phyloP scores from a whole-genome alignment of 2,797 vertebrate species.

The Chiloscyllium punctatum region DNA sequence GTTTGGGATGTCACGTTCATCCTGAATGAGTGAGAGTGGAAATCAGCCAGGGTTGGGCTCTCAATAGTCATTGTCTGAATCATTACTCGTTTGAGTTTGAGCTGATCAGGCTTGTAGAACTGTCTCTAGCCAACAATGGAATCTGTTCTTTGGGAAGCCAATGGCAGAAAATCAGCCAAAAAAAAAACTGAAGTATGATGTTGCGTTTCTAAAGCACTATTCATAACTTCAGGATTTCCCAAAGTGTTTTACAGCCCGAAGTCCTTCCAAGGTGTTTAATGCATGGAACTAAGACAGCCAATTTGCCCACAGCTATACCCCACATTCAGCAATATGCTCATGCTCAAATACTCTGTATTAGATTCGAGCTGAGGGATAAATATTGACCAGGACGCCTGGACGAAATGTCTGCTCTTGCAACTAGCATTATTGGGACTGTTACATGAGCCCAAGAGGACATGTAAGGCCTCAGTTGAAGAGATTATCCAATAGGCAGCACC shows the following conservation, averaged over 20 bases:
- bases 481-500: neutral
- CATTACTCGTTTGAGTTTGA: neutral
- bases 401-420: neutral
- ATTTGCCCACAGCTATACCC: neutral
- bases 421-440: neutral
- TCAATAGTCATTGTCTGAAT: neutral
- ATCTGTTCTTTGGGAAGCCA: neutral
- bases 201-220: neutral
- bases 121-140: neutral
- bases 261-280: neutral
- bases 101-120: neutral
- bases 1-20: too few species aligned
- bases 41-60: neutral
- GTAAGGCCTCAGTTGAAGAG: neutral
- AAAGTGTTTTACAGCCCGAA: neutral
- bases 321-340: neutral
- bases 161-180: neutral
- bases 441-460: neutral
- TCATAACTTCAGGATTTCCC: neutral
- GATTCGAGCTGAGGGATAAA: neutral
- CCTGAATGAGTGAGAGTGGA: neutral
- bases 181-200: neutral
- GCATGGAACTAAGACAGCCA: neutral
- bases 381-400: neutral
- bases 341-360: neutral